Conservation (phyloP, 2,113 vertebrate species). For the Lampris megalopsis region DNA sequence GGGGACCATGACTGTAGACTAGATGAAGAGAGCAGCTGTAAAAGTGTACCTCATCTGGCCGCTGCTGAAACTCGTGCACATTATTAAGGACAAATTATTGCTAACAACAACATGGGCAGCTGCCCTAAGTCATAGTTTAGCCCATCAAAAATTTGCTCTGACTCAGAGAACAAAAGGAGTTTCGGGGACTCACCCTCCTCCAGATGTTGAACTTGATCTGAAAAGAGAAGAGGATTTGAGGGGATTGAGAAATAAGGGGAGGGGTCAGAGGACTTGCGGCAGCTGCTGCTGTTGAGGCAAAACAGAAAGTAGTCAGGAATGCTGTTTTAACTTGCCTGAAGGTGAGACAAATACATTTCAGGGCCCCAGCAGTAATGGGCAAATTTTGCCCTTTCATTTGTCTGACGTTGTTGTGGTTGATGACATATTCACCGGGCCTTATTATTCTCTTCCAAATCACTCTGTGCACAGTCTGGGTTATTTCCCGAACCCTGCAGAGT, state of each 20-base stretch:
- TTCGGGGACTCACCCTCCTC: constrained; percentile 54
- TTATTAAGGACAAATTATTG: constrained; percentile 58
- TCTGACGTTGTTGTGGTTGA: constrained; percentile 54
- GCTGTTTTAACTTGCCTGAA: constrained; percentile 51
- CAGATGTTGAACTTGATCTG: constrained; percentile 79
- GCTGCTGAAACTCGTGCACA: constrained; percentile 23
- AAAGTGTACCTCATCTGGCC: constrained; percentile 21
- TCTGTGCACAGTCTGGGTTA: not conserved
- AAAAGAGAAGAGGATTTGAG: constrained; percentile 69
- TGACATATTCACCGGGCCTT: constrained; percentile 35
- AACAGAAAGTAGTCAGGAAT: constrained; percentile 44
- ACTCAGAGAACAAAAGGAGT: constrained; percentile 65
- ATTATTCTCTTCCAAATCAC: constrained; percentile 49
- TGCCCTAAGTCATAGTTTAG: constrained; percentile 29
- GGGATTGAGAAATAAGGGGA: constrained; percentile 15
- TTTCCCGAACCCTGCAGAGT: not conserved
- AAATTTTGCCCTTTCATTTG: constrained; percentile 48
- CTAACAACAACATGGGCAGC: constrained; percentile 20
- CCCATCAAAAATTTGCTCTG: constrained; percentile 43
- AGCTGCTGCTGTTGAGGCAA: constrained; percentile 35
- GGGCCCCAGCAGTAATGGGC: constrained; percentile 18
- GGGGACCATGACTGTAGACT: constrained; percentile 12
- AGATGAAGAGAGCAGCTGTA: constrained; percentile 28
- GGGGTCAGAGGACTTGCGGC: not conserved
- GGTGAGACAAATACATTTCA: constrained; percentile 58